Evolutionary conservation across 2,113 vertebrate genomes (phyloP).

Genomic region (Excalfactoria chinensis): DNA sequence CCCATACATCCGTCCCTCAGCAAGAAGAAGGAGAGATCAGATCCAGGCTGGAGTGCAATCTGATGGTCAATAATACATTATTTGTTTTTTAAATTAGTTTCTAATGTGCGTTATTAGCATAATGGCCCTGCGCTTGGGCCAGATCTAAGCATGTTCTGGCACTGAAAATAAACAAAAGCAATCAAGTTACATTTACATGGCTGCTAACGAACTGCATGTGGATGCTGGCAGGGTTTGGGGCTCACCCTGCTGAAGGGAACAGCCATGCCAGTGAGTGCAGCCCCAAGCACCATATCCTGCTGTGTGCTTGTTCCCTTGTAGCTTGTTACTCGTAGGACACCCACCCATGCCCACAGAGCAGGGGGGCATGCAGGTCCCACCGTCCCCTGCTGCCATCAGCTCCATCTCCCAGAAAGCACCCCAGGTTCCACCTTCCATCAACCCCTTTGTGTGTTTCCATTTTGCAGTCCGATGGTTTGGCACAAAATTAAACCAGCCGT

Average conservation of each 20-base stretch:
- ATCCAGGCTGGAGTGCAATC: not conserved
- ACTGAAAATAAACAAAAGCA: not conserved
- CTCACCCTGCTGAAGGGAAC: accelerated
- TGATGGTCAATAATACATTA: not conserved
- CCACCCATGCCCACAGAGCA: no score
- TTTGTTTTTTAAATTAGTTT: not conserved
- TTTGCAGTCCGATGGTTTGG: not conserved
- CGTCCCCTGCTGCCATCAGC: no score
- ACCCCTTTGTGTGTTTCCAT: not conserved
- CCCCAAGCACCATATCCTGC: no score
- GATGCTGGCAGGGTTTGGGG: not conserved
- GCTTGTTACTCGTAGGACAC: no score
- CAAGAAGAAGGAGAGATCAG: not conserved
- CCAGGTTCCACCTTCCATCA: not conserved
- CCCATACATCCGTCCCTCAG: not conserved
- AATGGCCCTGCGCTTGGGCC: not conserved
- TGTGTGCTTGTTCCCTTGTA: accelerated
- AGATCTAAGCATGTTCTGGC: not conserved
- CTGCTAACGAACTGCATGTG: accelerated
- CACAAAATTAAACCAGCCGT: accelerated
- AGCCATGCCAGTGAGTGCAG: not conserved
- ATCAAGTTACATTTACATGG: not conserved
- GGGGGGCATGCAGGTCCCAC: no score
- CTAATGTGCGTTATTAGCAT: not conserved
- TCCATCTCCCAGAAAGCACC: no score